Percentiles rank a stretch among this genome's conserved stretches.
These are phyloP conservation scores for Drosophila gaucha DNA, from an alignment of 2,888 invertebrate genomes.

Conservation along the genomic window DNA sequence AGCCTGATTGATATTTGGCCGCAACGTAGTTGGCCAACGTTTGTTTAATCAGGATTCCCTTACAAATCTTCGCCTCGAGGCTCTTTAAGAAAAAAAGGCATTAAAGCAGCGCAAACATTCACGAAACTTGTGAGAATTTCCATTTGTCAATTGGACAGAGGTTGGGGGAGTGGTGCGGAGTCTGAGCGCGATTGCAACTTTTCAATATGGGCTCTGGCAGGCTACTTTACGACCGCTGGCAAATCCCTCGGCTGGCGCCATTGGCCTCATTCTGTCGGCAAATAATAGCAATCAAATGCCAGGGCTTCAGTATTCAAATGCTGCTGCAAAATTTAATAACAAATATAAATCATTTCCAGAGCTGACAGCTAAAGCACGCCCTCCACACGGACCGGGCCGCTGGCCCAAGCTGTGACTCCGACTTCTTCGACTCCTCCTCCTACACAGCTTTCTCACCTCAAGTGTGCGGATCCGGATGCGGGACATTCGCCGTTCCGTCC, in stretches of 20 bases:
- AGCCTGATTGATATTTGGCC: constrained; percentile 67
- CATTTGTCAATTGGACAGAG: constrained; percentile 52
- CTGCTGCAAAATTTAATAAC: constrained; percentile 76
- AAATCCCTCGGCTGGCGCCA: constrained; percentile 50
- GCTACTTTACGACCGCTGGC: constrained; percentile 45
- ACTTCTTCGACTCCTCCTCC: too few species aligned
- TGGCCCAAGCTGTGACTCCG: too few species aligned
- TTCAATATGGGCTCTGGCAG: constrained; percentile 39
- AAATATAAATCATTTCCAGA: constrained; percentile 74
- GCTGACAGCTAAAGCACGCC: constrained; percentile 69
- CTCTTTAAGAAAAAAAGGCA: constrained; percentile 3
- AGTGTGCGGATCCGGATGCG: constrained; percentile 50
- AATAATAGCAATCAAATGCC: constrained; percentile 73
- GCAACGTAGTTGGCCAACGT: not conserved
- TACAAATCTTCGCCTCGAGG: not conserved
- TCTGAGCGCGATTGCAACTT: constrained; percentile 23
- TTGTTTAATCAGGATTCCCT: not conserved
- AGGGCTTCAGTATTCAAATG: constrained; percentile 64
- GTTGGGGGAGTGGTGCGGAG: not conserved
- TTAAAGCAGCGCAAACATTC: constrained; percentile 36
- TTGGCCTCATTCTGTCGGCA: constrained; percentile 67
- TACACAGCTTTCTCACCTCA: constrained; percentile 49
- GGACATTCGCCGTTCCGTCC: constrained; percentile 41
- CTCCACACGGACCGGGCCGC: constrained; percentile 20
- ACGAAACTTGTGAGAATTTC: constrained; percentile 42